These are phyloP conservation scores for Macrophya alboannulata DNA, from an alignment of 2,888 invertebrate genomes.

Conservation along the genomic window DNA sequence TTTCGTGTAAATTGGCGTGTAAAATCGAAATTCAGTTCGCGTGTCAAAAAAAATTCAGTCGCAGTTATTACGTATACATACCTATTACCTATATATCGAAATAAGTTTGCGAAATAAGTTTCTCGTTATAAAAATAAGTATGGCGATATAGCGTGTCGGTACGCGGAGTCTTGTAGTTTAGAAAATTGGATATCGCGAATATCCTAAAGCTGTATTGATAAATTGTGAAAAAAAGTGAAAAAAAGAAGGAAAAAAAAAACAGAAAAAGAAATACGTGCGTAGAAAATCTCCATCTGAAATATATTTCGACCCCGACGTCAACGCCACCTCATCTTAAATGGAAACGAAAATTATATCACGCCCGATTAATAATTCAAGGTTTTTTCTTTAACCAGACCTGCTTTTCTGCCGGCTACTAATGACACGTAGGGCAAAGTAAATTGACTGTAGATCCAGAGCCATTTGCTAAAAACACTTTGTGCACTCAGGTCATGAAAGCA, in stretches of 20 bases:
- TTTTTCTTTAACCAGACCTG: background rate
- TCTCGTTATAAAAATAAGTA: slow-evolving; percentile 12
- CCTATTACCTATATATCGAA: background rate
- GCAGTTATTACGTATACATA: background rate
- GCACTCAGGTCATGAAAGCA: slow-evolving; percentile 36
- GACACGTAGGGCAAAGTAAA: background rate
- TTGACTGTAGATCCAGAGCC: background rate
- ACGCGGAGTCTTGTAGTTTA: background rate
- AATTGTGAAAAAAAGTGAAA: background rate
- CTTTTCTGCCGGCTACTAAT: background rate
- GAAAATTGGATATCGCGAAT: background rate
- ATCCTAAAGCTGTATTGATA: background rate
- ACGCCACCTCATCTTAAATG: background rate
- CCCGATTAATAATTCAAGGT: background rate
- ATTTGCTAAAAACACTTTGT: slow-evolving; percentile 29
- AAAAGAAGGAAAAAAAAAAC: background rate
- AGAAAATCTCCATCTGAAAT: background rate
- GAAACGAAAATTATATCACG: background rate
- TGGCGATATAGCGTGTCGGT: slow-evolving; percentile 16
- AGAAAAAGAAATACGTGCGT: background rate
- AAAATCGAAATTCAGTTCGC: background rate
- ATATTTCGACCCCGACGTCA: background rate
- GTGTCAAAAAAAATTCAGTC: background rate
- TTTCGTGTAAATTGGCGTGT: background rate
- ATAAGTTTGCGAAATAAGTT: background rate